phyloP scores from a whole-genome alignment of 1,140 invertebrate genomes.

The Aphelenchoides fujianensis region DNA sequence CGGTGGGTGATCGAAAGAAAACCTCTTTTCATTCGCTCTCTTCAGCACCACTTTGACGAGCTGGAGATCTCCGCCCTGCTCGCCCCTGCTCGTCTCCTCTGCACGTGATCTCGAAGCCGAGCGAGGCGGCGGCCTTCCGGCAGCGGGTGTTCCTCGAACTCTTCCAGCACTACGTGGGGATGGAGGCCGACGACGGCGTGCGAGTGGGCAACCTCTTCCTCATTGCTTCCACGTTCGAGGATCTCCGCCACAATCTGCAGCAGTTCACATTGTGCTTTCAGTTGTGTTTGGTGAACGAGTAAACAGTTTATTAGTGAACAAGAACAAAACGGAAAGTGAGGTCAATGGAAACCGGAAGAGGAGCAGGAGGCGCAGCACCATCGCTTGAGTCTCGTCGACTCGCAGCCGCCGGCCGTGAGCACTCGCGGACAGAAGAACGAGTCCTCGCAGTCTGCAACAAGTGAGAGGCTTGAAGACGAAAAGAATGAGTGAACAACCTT shows the following conservation, averaged over 20 bases:
- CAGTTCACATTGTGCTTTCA: neutral
- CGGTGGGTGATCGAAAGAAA: too few relatives aligned
- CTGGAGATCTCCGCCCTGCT: neutral
- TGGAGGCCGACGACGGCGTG: neutral
- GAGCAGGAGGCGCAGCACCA: slow-evolving; percentile 26
- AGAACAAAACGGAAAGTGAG: too few relatives aligned
- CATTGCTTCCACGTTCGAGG: neutral
- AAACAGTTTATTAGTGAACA: slow-evolving; percentile 3
- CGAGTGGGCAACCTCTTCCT: neutral
- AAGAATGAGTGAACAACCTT: neutral
- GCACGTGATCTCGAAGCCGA: neutral
- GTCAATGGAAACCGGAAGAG: neutral
- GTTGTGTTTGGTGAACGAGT: neutral
- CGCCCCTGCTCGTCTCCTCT: slow-evolving; percentile 13
- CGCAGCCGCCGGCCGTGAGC: slow-evolving; percentile 2
- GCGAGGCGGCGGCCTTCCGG: neutral
- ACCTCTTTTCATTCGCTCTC: too few relatives aligned
- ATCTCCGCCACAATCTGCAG: neutral
- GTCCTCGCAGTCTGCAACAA: slow-evolving; percentile 24
- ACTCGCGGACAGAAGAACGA: slow-evolving; percentile 28
- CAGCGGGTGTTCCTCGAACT: neutral
- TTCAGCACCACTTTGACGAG: slow-evolving; percentile 14
- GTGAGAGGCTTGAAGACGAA: too few relatives aligned
- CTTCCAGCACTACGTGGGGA: neutral
- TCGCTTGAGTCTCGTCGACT: slow-evolving; percentile 18